These are phyloP conservation scores for Limnephilus lunatus DNA, from an alignment of 2,888 invertebrate genomes.

Conservation along the genomic window DNA sequence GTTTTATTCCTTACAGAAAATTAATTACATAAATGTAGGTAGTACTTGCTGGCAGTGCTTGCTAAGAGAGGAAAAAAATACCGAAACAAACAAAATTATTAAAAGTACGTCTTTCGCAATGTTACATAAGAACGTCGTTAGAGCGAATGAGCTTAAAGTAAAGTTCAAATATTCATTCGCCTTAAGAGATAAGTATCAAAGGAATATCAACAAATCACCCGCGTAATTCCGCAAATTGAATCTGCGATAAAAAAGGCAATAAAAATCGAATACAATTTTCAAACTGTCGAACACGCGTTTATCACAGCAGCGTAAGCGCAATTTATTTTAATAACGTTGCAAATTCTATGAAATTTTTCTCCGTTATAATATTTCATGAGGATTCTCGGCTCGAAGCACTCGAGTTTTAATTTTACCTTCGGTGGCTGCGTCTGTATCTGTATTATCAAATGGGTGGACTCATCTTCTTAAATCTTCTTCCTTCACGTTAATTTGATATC, in stretches of 20 bases:
- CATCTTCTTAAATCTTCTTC: background rate
- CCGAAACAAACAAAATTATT: background rate
- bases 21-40: too few relatives aligned
- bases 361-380: constrained; percentile 2
- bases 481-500: background rate
- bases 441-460: constrained; percentile 10
- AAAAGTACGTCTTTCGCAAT: background rate
- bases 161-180: background rate
- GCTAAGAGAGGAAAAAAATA: background rate
- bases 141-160: background rate
- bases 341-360: constrained; percentile 35
- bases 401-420: constrained; percentile 19
- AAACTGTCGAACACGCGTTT: constrained; percentile 40
- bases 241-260: constrained; percentile 38
- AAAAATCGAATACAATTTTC: constrained; percentile 39
- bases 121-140: background rate
- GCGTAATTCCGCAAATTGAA: constrained; percentile 40
- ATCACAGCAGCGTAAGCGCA: constrained; percentile 34
- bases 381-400: background rate
- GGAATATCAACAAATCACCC: constrained; percentile 35
- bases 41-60: background rate
- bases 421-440: background rate
- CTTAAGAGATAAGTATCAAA: background rate
- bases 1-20: too few relatives aligned
- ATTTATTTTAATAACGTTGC: constrained; percentile 39